Percentiles rank a stretch among this genome's conserved stretches.
Conservation (phyloP, 2,888 invertebrate genomes). For the Gisinianus flammeolus region DNA sequence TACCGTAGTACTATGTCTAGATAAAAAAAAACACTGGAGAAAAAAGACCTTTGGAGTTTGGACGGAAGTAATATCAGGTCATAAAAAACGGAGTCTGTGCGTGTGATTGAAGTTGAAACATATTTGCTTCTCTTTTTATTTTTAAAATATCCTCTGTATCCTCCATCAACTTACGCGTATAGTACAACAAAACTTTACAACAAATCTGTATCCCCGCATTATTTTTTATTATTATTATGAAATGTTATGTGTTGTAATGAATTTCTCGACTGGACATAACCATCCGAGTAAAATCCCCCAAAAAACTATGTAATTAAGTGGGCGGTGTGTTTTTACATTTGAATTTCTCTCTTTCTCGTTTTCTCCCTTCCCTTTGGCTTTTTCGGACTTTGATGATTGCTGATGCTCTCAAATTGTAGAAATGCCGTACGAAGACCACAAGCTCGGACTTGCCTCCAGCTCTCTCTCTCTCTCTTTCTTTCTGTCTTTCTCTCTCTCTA, state of each 20-base stretch:
- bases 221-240: no score
- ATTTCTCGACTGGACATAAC: background rate
- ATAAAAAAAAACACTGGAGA: background rate
- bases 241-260: background rate
- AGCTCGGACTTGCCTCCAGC: background rate
- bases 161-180: no score
- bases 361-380: background rate
- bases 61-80: conserved; percentile 9
- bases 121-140: background rate
- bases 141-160: no score
- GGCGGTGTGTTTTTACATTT: background rate
- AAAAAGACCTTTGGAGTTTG: background rate
- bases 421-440: background rate
- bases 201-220: no score
- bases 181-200: no score
- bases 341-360: background rate
- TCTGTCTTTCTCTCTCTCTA: background rate
- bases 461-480: background rate
- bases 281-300: background rate
- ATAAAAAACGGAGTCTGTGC: background rate
- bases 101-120: background rate
- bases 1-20: background rate
- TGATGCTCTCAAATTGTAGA: background rate
- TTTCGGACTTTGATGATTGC: background rate
- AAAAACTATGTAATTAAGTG: background rate